Evolutionary conservation across 2,113 vertebrate genomes (phyloP), one percentile per base, ranked within the genome.

Genomic region (Zosterops lateralis): DNA sequence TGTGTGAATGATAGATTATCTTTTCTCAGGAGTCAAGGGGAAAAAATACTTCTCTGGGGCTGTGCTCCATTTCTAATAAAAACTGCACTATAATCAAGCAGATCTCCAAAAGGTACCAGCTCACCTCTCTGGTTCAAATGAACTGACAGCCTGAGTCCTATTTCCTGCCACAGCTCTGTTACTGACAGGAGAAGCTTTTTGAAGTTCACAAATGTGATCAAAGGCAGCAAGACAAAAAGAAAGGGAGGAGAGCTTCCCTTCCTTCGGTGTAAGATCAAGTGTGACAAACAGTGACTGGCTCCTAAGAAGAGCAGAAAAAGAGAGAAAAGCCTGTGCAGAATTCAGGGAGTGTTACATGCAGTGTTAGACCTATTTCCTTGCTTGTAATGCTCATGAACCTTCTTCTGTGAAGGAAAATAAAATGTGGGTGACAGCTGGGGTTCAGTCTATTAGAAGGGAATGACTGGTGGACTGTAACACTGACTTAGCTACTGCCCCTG

Each of bases 151-250:
- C 19, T 42, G 48, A 70, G 40, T 54, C 53, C 44, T 60, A 9
- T 58, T 82, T 90, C 19, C 19, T 88, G 26, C 29, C 5, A 9
- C 50, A 38, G 34, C 24, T 56, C 58, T 54, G 16, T 36, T 51
- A 22, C 64, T 75, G 45, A 51, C 11, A 87, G 60, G 26, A 2
- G 7, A 72, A 26, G 34, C 24, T 86, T 83, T 96, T 56, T 83
- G 80, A 89, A 86, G 54, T 57, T 44, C 45, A 50, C 6, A n/a
- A 58, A 54, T 29, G 29, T 64, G 48, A 61, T 83, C 80, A 72
- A 94, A 94, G 91, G 36, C 64, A 89, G 36, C 5, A 61, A 72
- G 45, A 75, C 40, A 44, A 87, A 87, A 51, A 66, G 42, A 87
- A 68, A 5, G 17, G 29, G 38, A 67, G 31, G 38, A 80, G 31